Percentiles rank a stretch among this genome's conserved stretches.
phyloP scores from a whole-genome alignment of 2,113 vertebrate species.

The Oxyruncus cristatus region DNA sequence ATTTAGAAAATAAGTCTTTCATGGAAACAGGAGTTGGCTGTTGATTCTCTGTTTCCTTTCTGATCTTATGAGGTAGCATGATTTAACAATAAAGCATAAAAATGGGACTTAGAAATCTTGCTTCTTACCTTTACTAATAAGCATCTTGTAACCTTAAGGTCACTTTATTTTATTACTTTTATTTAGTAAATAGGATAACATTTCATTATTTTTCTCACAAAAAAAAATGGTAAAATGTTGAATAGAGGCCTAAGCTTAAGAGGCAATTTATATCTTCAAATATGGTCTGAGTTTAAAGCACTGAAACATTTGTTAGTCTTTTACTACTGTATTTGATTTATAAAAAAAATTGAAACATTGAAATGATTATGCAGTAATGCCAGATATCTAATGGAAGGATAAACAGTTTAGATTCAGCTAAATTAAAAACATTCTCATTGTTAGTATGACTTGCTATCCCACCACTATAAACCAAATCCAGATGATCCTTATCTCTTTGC shows the following conservation, averaged over 20 bases:
- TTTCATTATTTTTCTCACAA: not conserved
- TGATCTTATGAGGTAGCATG: not conserved
- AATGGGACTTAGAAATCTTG: not conserved
- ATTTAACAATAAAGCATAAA: not conserved
- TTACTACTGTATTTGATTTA: not conserved
- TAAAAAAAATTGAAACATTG: not conserved
- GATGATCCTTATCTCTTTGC: conserved; percentile 16
- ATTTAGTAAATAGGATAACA: not conserved
- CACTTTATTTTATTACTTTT: not conserved
- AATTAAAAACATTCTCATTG: not conserved
- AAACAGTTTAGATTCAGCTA: conserved; percentile 32
- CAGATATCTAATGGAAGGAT: not conserved
- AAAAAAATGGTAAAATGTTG: not conserved
- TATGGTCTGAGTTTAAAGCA: accelerated
- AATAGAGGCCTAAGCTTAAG: not conserved
- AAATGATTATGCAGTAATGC: not conserved
- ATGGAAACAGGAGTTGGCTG: accelerated
- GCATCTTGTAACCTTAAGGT: not conserved
- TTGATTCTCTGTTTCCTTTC: not conserved
- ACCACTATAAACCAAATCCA: conserved; percentile 23
- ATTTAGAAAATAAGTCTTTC: not conserved
- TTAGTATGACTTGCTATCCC: not conserved
- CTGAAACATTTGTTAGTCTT: not conserved
- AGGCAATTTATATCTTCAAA: not conserved
- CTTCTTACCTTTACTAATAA: not conserved